Evolutionary conservation across 2,888 invertebrate species (phyloP), one percentile per base, ranked within the genome.

Genomic region (Glaucopsyche alexis): DNA sequence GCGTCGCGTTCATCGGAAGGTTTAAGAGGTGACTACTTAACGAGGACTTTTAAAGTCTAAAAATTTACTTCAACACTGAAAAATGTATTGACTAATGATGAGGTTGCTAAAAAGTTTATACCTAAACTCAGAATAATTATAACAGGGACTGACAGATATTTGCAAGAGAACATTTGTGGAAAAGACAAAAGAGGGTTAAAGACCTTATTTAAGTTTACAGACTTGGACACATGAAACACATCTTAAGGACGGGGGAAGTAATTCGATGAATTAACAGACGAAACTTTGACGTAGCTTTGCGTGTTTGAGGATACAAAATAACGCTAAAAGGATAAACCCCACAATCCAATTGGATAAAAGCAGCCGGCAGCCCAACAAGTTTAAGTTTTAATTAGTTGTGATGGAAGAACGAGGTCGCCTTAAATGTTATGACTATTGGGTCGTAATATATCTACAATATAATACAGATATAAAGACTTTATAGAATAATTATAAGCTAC

Each of bases 261-360:
- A 66, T 38, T 40, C 40, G 42, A 66, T 66, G 66, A 66, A 66
- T 66, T n/a, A 66, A 66, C n/a, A 42, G 14, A 66, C 40, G 5
- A 66, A 66, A 66, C 8, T 40, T 66, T 66, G 66, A 66, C 29
- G 66, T 40, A 42, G 66, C 66, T 66, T 66, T 40, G 66, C 66
- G 16, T 66, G 66, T 66, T 40, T 38, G n/a, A 40, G 40, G 65
- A 40, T 65, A n/a, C 40, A 66, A 14, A 66, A 42, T 42, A 40
- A 40, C 38, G 4, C 55, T 55, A 66, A 66, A 42, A 16, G 16
- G 66, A 42, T 66, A 40, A 42, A 42, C 40, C 4, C 7, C 14
- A 9, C 40, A 16, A 40, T n/a, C 40, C n/a, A 40, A 42, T 66
- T 66, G 7, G 42, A 9, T 14, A 42, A 42, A 55, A 55, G 11